phyloP scores from a whole-genome alignment of 2,888 invertebrate species.

The Dromius quadrimaculatus region DNA sequence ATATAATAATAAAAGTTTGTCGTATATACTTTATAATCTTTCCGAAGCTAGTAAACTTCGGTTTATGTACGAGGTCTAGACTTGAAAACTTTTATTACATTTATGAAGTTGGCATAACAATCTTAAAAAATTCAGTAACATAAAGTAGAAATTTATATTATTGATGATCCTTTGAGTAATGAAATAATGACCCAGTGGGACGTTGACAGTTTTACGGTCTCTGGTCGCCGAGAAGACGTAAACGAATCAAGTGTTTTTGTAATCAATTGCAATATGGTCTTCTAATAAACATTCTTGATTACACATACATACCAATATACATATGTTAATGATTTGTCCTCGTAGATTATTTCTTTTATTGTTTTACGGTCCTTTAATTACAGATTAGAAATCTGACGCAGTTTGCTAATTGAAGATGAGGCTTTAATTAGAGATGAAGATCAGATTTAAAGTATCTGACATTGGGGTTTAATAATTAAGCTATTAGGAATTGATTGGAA shows the following conservation, averaged over 20 bases:
- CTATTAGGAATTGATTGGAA: no score
- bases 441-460: neutral
- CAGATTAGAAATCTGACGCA: neutral
- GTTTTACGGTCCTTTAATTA: conserved; percentile 3
- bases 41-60: no score
- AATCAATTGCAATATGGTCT: conserved; percentile 34
- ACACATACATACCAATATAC: conserved; percentile 4
- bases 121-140: no score
- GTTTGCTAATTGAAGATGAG: neutral
- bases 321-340: conserved; percentile 13
- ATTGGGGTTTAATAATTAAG: neutral
- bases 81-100: no score
- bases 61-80: no score
- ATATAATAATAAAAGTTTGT: no score
- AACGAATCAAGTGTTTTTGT: conserved; percentile 35
- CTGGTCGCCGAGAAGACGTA: conserved; percentile 5
- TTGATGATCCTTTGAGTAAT: no score
- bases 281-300: conserved; percentile 37
- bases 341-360: neutral
- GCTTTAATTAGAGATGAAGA: no score
- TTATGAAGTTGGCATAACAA: no score
- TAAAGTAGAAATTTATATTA: no score
- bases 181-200: no score
- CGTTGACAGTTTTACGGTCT: conserved; percentile 30
- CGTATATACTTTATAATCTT: no score